Conservation (phyloP, 2,113 vertebrate species). For the Gadus macrocephalus region DNA sequence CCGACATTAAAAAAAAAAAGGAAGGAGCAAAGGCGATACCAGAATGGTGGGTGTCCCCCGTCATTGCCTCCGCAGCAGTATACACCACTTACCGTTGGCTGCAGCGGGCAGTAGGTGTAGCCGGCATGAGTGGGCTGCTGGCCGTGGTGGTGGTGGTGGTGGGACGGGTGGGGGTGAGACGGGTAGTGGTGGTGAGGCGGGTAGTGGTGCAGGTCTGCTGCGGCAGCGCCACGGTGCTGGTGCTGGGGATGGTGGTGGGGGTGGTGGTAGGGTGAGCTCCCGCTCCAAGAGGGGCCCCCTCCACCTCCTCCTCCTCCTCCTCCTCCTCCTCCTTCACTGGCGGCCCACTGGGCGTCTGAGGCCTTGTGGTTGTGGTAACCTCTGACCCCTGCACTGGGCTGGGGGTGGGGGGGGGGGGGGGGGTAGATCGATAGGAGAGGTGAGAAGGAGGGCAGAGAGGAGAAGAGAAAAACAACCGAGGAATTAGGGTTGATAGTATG, state of each 20-base stretch:
- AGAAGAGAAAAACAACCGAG: neutral
- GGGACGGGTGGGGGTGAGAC: conserved; percentile 36
- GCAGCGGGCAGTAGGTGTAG: conserved; percentile 79
- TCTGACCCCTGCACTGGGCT: conserved; percentile 81
- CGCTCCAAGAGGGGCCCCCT: conserved; percentile 69
- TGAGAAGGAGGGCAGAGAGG: neutral
- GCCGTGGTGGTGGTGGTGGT: conserved; percentile 9
- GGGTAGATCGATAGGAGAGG: neutral
- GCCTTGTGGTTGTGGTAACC: conserved; percentile 80
- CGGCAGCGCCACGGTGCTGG: no score
- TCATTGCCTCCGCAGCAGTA: no score
- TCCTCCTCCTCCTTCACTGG: conserved; percentile 12
- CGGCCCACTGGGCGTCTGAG: conserved; percentile 78
- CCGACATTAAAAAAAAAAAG: neutral
- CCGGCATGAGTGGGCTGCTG: conserved; percentile 65
- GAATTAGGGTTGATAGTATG: neutral
- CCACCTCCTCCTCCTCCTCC: conserved; percentile 64
- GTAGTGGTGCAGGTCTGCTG: neutral
- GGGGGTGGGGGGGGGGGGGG: conserved; percentile 30
- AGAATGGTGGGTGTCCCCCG: no score
- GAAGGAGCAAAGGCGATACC: neutral
- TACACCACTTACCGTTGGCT: conserved; percentile 77
- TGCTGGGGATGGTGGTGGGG: conserved; percentile 68
- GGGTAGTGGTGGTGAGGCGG: conserved; percentile 17
- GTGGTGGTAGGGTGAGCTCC: conserved; percentile 64